These are phyloP conservation scores for Patagioenas fasciata DNA, from an alignment of 2,113 vertebrate species.

Conservation along the genomic window DNA sequence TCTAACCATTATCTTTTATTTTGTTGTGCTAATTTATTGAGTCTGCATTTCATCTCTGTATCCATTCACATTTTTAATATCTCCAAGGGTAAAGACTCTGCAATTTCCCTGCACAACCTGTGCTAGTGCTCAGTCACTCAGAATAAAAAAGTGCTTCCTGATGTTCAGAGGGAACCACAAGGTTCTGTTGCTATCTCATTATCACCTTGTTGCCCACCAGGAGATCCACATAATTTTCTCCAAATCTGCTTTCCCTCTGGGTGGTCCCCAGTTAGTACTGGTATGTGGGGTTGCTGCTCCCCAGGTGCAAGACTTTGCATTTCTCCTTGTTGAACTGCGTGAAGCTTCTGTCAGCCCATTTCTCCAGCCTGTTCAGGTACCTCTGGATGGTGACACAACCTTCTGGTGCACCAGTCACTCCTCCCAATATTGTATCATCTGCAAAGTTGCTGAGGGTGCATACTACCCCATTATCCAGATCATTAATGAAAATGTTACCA, in stretches of 20 bases:
- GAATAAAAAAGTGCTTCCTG: background rate
- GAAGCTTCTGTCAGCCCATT: background rate
- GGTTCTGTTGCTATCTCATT: accelerated
- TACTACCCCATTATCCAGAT: background rate
- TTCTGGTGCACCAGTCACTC: accelerated
- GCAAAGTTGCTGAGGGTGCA: background rate
- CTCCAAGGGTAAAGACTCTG: background rate
- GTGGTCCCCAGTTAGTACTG: background rate
- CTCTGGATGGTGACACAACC: background rate
- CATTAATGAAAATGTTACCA: background rate
- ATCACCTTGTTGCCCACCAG: background rate
- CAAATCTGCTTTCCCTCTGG: background rate
- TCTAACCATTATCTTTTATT: background rate
- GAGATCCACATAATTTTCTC: background rate
- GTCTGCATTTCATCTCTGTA: background rate
- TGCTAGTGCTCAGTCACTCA: background rate
- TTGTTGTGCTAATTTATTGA: background rate
- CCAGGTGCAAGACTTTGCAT: background rate
- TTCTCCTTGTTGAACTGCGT: background rate
- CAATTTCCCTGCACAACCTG: background rate
- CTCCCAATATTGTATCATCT: background rate
- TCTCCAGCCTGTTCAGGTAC: background rate
- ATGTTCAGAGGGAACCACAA: background rate
- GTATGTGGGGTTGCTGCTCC: background rate
- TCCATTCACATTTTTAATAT: background rate